A percentile compares a stretch with the other conserved stretches of the same genome.
phyloP scores from a whole-genome alignment of 1,140 invertebrate species.

The Oncopeltus fasciatus region DNA sequence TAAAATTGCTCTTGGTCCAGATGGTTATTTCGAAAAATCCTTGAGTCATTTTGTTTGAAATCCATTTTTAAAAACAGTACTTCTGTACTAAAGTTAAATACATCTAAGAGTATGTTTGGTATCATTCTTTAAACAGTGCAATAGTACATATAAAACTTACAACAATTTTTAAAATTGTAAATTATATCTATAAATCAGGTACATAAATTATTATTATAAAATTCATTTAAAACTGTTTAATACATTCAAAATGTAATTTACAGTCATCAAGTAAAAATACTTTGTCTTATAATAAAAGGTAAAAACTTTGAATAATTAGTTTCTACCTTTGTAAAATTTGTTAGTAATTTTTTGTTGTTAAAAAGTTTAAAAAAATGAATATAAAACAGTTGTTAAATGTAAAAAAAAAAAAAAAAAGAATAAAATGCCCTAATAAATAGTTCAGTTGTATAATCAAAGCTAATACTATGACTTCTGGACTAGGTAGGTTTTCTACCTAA shows the following conservation, averaged over 20 bases:
- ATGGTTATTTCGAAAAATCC: too few species aligned
- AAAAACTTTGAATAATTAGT: too few species aligned
- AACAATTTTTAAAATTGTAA: too few species aligned
- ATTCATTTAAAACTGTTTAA: neutral
- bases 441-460: neutral
- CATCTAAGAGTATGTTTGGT: too few species aligned
- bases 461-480: neutral
- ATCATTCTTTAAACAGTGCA: too few species aligned
- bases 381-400: neutral
- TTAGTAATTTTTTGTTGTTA: neutral
- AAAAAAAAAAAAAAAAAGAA: neutral
- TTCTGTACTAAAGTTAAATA: too few species aligned
- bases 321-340: neutral
- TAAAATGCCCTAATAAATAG: conserved; percentile 4
- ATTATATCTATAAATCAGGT: neutral
- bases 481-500: neutral
- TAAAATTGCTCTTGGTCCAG: too few species aligned
- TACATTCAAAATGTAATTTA: neutral
- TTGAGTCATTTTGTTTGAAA: too few species aligned
- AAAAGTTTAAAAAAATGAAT: too few species aligned
- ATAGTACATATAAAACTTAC: too few species aligned
- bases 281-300: neutral
- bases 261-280: neutral
- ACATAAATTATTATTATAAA: neutral
- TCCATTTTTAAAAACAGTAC: too few species aligned